phyloP scores from a whole-genome alignment of 2,113 vertebrate genomes.

The Callocephalon fimbriatum region DNA sequence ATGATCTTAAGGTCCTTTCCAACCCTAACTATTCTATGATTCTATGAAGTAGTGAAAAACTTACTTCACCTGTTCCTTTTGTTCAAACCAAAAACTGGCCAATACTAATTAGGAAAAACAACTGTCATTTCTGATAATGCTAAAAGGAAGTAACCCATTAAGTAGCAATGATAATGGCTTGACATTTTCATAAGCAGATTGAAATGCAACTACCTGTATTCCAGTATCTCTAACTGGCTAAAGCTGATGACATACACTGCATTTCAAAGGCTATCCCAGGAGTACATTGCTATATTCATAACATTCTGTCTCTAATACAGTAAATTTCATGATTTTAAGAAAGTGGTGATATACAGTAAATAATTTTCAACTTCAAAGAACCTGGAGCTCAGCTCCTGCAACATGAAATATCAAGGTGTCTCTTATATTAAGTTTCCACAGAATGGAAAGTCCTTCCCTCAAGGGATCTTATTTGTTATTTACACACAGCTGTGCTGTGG shows the following conservation, averaged over 20 bases:
- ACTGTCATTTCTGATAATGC: background rate
- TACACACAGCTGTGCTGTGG: background rate
- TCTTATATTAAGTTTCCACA: background rate
- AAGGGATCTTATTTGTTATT: background rate
- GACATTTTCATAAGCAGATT: background rate
- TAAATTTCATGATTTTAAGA: background rate
- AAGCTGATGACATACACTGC: background rate
- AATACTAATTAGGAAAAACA: background rate
- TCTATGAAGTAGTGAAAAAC: background rate
- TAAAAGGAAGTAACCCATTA: constrained; percentile 24
- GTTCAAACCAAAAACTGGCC: background rate
- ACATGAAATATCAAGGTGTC: background rate
- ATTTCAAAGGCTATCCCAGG: background rate
- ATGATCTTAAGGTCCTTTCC: too few relatives aligned
- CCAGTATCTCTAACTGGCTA: background rate
- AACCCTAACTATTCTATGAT: too few relatives aligned
- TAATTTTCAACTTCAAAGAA: background rate
- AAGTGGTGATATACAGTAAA: background rate
- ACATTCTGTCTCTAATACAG: background rate
- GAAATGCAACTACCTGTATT: background rate
- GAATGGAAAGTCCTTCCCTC: background rate
- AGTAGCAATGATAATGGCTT: background rate
- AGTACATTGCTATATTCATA: background rate
- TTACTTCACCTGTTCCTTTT: background rate
- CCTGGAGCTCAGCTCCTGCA: background rate